phyloP scores from a whole-genome alignment of 2,888 invertebrate genomes.

The Heteromurus nitidus region DNA sequence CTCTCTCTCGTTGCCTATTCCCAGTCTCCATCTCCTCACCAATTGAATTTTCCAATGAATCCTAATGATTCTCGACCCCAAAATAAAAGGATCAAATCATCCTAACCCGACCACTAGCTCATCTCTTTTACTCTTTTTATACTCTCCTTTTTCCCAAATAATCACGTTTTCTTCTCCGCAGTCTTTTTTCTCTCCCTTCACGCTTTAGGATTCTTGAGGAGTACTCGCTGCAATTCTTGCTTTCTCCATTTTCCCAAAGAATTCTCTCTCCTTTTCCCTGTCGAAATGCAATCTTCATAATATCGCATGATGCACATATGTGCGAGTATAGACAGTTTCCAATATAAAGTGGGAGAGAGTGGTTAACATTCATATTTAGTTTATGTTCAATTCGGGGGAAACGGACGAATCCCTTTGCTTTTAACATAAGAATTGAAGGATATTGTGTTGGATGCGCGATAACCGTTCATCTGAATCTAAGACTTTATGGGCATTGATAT shows the following conservation, averaged over 20 bases:
- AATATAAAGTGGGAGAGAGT: constrained; percentile 4
- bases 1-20: constrained; percentile 62
- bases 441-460: too few relatives aligned
- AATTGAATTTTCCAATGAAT: constrained; percentile 74
- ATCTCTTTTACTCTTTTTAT: constrained; percentile 53
- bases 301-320: constrained; percentile 31
- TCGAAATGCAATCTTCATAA: constrained; percentile 41
- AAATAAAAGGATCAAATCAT: constrained; percentile 74
- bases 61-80: constrained; percentile 74
- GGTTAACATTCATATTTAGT: constrained; percentile 58
- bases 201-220: constrained; percentile 48
- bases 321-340: background rate
- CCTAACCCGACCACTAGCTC: constrained; percentile 71
- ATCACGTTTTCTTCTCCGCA: constrained; percentile 62
- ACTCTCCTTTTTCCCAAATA: constrained; percentile 57
- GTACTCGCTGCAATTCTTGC: constrained; percentile 46
- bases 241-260: constrained; percentile 36
- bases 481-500: constrained; percentile 47
- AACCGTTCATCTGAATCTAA: constrained; percentile 59
- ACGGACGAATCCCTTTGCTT: background rate
- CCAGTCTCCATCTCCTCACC: constrained; percentile 66
- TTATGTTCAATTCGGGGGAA: constrained; percentile 48
- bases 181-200: constrained; percentile 15
- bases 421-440: background rate
- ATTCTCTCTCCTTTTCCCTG: constrained; percentile 3